Conservation (phyloP, 2,888 invertebrate species). For the Leptinotarsa haldemani region DNA sequence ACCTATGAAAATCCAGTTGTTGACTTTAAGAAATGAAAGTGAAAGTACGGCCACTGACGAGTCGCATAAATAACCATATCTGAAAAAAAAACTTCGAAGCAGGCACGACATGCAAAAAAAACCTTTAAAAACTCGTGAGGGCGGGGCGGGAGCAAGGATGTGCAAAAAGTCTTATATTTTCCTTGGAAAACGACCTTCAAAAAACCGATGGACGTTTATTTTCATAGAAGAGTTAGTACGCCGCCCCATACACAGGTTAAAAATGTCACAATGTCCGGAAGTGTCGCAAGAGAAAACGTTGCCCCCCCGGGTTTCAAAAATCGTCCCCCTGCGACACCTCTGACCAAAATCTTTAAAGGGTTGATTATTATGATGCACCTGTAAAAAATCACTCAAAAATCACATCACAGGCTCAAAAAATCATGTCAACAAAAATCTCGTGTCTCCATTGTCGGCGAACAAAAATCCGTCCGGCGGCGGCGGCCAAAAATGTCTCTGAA, state of each 20-base stretch:
- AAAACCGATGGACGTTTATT: constrained; percentile 72
- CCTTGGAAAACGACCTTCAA: constrained; percentile 77
- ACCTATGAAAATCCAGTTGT: too few species aligned
- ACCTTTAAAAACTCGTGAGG: constrained; percentile 64
- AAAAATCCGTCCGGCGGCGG: constrained; percentile 49
- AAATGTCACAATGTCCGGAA: constrained; percentile 82
- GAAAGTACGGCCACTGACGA: constrained; percentile 40
- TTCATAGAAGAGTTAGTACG: constrained; percentile 71
- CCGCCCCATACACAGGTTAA: constrained; percentile 89
- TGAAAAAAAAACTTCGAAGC: constrained; percentile 72
- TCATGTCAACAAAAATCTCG: constrained; percentile 34
- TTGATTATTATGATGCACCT: constrained; percentile 59
- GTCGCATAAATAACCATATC: constrained; percentile 60
- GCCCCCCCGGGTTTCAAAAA: constrained; percentile 65
- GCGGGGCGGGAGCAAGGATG: constrained; percentile 76
- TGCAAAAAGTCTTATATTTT: constrained; percentile 68
- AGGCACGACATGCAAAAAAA: constrained; percentile 77
- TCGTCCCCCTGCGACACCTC: constrained; percentile 63
- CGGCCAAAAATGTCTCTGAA: constrained; percentile 57
- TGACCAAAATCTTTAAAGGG: constrained; percentile 63
- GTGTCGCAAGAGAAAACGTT: constrained; percentile 63
- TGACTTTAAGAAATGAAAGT: background rate
- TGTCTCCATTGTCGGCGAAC: constrained; percentile 35
- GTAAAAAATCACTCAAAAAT: constrained; percentile 66
- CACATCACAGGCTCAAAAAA: constrained; percentile 59